Evolutionary conservation across 2,888 invertebrate genomes (phyloP).

Genomic region (Pseudococcus longispinus): DNA sequence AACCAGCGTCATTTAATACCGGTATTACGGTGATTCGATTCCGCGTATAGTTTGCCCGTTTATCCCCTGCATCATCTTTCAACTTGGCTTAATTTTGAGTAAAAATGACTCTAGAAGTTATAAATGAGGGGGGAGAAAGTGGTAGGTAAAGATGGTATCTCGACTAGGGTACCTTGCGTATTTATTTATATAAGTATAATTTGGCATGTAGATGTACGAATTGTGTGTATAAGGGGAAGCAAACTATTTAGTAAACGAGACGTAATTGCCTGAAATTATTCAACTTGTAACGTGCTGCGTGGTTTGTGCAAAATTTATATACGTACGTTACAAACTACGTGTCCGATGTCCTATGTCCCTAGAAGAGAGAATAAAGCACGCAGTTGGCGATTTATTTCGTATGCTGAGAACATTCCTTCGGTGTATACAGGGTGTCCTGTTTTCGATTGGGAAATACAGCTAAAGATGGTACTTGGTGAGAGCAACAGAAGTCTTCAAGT

Average conservation of each 20-base stretch:
- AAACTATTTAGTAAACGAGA: neutral
- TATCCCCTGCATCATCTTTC: neutral
- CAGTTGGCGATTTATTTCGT: neutral
- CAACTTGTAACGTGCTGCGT: neutral
- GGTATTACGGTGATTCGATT: neutral
- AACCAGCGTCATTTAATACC: neutral
- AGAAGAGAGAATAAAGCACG: neutral
- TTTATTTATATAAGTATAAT: neutral
- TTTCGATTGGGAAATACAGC: no score
- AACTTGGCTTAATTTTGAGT: neutral
- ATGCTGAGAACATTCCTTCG: neutral
- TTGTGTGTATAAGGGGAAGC: neutral
- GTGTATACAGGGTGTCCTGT: no score
- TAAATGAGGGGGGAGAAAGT: neutral
- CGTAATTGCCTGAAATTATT: slow-evolving; percentile 39
- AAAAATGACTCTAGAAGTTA: neutral
- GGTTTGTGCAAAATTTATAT: neutral
- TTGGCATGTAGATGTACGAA: neutral
- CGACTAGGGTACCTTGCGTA: neutral
- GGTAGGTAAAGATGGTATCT: neutral
- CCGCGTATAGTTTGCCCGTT: neutral
- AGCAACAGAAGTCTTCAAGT: no score
- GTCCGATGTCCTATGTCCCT: neutral
- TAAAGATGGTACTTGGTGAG: no score
- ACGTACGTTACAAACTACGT: neutral